Base-by-base conservation (phyloP, 1,140 invertebrate genomes). In the Octopus sinensis region DNA sequence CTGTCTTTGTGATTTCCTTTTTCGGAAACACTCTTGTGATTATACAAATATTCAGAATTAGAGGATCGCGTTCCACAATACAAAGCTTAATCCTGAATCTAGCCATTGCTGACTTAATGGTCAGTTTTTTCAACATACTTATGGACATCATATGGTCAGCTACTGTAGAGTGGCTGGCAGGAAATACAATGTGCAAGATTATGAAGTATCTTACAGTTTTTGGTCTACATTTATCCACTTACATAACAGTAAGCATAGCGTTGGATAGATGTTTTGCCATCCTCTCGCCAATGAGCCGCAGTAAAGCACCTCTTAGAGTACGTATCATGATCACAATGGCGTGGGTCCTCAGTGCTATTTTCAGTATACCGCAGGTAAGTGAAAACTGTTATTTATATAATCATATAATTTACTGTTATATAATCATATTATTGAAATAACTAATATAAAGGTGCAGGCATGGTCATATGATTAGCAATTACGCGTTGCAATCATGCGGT, bases 321-420 rank as follows among this genome's bases (percentile, higher is more conserved):
- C 79, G 85, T n/a, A 82, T 85, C 6, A 89, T 90, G 89, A 86
- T 89, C 51, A 89, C 92, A 0, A 88, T 93, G 43, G 93, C 93
- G 5, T 96, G 95, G 93, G 88, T 93, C 2, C 87, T 95, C 4
- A 95, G 94, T 82, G 92, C 93, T 10, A 73, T 95, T 4, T 92
- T 96, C 52, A 95, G 95, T 88, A 90, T 94, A 85, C 95, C 95
- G n/a, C 95, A 96, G 94, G 95, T 96, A 91, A 92, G 84, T 83
- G 9, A 17, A 76, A 2, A 0, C 30, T 43, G 30, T 43, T 43
- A 43, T 43, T 43, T 43, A 43, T 43, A 43, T 43, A 43, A 23
- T 23, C 23, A 23, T 23, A 23, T 23, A 23, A 23, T 23, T 23
- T 23, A 23, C 23, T 23, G 23, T 23, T 23, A 23, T 23, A 23